A percentile compares a stretch with the other conserved stretches of the same genome.
phyloP scores from a whole-genome alignment of 2,797 vertebrate genomes.

The Astyanax mexicanus region DNA sequence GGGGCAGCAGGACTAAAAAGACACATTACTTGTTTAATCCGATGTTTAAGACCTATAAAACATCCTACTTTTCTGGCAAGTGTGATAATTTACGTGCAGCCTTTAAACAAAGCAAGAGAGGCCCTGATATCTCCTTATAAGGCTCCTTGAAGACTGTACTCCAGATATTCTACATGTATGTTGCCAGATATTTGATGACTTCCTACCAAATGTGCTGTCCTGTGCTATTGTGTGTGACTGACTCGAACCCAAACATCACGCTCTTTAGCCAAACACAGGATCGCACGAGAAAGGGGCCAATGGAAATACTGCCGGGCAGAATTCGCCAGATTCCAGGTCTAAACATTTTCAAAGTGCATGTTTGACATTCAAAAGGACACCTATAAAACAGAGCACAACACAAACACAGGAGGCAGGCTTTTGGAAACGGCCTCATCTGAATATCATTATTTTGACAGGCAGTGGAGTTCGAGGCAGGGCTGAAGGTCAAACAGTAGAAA shows the following conservation, averaged over 20 bases:
- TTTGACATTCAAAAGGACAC: constrained; percentile 52
- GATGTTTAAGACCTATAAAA: neutral
- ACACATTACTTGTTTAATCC: neutral
- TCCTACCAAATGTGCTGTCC: constrained; percentile 50
- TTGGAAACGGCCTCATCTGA: constrained; percentile 18
- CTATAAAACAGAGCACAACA: constrained; percentile 50
- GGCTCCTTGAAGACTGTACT: neutral
- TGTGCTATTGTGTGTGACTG: constrained; percentile 53
- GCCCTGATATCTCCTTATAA: constrained; percentile 48
- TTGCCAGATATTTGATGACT: constrained; percentile 53
- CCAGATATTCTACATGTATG: constrained; percentile 25
- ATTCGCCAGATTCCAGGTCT: constrained; percentile 39
- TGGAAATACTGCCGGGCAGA: constrained; percentile 46
- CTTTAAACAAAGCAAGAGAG: constrained; percentile 5
- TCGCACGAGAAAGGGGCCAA: constrained; percentile 28
- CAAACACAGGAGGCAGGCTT: constrained; percentile 47
- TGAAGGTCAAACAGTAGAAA: constrained; percentile 42
- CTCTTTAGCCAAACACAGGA: constrained; percentile 40
- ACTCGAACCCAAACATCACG: constrained; percentile 50
- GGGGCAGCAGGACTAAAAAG: neutral
- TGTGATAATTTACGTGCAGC: neutral
- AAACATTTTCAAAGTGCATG: constrained; percentile 49
- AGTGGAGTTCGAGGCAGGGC: neutral
- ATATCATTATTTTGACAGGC: constrained; percentile 24
- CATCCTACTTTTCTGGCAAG: neutral